Conservation (phyloP, 2,113 vertebrate species). For the Hippocampus barbouri region DNA sequence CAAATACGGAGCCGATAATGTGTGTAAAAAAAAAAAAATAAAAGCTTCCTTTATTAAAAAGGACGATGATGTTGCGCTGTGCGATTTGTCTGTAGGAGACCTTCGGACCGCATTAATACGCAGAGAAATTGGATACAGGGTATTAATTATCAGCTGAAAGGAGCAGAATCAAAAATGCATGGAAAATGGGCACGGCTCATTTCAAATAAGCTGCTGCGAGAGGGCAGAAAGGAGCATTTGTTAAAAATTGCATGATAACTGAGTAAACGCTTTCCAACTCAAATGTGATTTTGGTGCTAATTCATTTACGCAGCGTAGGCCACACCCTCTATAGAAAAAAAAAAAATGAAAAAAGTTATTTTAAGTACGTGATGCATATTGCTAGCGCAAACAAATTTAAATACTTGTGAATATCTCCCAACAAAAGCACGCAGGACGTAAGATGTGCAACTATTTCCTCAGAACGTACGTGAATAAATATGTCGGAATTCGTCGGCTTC, state of each 20-base stretch:
- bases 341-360: background rate
- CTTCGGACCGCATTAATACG: background rate
- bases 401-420: conserved; percentile 1
- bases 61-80: background rate
- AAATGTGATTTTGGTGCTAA: background rate
- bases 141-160: conserved; percentile 6
- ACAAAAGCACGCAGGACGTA: background rate
- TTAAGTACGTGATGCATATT: background rate
- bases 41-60: background rate
- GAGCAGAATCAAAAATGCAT: conserved; percentile 11
- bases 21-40: background rate
- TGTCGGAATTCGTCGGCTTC: background rate
- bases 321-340: background rate
- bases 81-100: background rate
- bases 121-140: conserved; percentile 1
- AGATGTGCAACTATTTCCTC: background rate
- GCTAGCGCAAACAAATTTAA: background rate
- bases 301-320: background rate
- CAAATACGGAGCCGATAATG: background rate
- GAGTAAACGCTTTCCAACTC: background rate
- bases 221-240: background rate
- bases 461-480: background rate
- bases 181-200: background rate
- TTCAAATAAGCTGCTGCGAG: background rate
- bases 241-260: background rate